These are phyloP conservation scores for Psittacula derbiana DNA, from an alignment of 2,797 vertebrate genomes.

Conservation along the genomic window DNA sequence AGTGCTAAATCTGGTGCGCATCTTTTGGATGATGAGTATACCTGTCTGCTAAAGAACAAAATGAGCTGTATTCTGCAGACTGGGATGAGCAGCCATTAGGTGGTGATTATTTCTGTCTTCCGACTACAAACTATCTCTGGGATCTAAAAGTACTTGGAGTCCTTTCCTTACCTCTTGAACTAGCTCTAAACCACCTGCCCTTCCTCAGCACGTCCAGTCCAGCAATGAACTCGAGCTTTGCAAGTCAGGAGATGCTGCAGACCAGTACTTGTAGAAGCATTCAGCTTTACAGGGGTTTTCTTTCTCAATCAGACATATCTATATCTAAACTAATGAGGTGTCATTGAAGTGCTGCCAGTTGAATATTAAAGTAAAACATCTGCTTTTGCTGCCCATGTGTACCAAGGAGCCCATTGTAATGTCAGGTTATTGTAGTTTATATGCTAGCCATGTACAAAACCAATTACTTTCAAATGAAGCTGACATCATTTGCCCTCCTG, in stretches of 20 bases:
- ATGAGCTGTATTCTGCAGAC: neutral
- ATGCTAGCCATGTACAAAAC: slow-evolving; percentile 29
- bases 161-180: neutral
- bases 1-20: neutral
- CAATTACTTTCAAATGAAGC: slow-evolving; percentile 51
- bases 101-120: neutral
- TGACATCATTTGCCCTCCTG: slow-evolving; percentile 46
- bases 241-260: neutral
- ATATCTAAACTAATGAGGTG: neutral
- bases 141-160: neutral
- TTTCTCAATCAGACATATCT: neutral
- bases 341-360: neutral
- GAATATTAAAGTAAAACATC: slow-evolving; percentile 14
- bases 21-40: neutral
- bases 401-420: neutral
- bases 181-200: neutral
- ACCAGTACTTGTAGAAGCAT: neutral
- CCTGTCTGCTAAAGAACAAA: neutral
- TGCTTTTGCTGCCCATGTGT: neutral
- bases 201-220: neutral
- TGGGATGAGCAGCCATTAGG: neutral
- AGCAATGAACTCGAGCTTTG: neutral
- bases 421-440: neutral
- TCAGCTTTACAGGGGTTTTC: neutral
- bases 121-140: neutral